Evolutionary conservation across 1,140 invertebrate species (phyloP), one percentile per base, ranked within the genome.

Genomic region (Euwallacea fornicatus): DNA sequence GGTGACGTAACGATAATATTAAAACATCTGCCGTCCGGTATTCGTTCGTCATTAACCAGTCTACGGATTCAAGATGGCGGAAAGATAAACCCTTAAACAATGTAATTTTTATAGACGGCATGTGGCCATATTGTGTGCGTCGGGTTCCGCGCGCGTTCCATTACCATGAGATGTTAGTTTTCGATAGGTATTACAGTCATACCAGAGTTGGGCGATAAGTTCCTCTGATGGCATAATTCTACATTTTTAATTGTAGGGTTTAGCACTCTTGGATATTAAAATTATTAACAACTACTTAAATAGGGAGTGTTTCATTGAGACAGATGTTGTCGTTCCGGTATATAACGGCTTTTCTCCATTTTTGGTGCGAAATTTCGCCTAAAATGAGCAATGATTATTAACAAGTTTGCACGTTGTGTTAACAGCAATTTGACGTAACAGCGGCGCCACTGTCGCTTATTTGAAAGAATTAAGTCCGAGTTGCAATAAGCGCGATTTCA

Each of bases 401-500:
- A 58, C 64, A 66, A 56, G 56, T 56, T 41, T 66, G 55, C 64
- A 56, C 64, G 56, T 55, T 66, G 54, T 58, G n/a, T 66, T 66
- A 50, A 43, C 21, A 46, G 33, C 43, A 61, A 68, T 61, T 68
- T 68, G 66, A 68, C 66, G 66, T 59, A 68, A 68, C n/a, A 47
- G 41, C 68, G 63, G 58, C 68, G 63, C 69, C 61, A 53, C 55
- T 58, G 62, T 46, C 69, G 62, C 62, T 60, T 44, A 53, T 60
- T 62, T 13, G 66, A 66, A 71, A 71, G 41, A 66, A 71, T 66
- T 58, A 66, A 60, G 42, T 71, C 69, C 11, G 61, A 71, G 46
- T 69, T 62, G 70, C 63, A 71, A 66, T 66, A 71, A 71, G 53
- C 62, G 70, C 70, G 64, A 71, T 71, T 71, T 71, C 70, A 71